Conservation (phyloP, 2,888 invertebrate genomes). For the Macrophya annulata region DNA sequence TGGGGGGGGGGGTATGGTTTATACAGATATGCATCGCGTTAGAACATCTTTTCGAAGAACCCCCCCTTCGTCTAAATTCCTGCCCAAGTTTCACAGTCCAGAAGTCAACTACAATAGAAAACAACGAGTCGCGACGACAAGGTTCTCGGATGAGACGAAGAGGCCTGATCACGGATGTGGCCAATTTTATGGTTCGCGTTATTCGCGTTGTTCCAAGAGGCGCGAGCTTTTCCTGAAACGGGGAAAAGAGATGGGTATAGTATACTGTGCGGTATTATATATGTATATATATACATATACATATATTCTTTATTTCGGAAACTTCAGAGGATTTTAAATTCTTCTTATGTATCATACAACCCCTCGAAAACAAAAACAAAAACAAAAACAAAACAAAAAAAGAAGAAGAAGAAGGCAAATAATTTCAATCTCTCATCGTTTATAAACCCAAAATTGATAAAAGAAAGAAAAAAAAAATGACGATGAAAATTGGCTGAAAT, state of each 20-base stretch:
- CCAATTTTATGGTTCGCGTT: conserved; percentile 74
- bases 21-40: background rate
- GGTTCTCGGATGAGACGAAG: conserved; percentile 56
- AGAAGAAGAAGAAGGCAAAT: background rate
- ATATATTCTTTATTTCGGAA: background rate
- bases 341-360: conserved; percentile 1
- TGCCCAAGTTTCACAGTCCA: conserved; percentile 75
- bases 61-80: conserved; percentile 67
- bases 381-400: background rate
- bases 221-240: background rate
- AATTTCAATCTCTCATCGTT: too few species aligned
- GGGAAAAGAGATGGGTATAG: too few species aligned
- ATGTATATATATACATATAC: too few species aligned
- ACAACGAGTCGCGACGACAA: conserved; percentile 58
- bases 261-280: background rate
- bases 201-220: conserved; percentile 40
- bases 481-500: background rate
- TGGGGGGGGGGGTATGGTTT: too few species aligned
- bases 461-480: too few species aligned
- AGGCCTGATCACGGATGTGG: conserved; percentile 72
- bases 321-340: conserved; percentile 18
- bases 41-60: conserved; percentile 62
- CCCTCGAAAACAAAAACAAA: background rate
- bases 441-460: too few species aligned
- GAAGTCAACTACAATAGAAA: conserved; percentile 71